Evolutionary conservation across 1,140 invertebrate genomes (phyloP).

Genomic region (Acromyrmex echinatior): DNA sequence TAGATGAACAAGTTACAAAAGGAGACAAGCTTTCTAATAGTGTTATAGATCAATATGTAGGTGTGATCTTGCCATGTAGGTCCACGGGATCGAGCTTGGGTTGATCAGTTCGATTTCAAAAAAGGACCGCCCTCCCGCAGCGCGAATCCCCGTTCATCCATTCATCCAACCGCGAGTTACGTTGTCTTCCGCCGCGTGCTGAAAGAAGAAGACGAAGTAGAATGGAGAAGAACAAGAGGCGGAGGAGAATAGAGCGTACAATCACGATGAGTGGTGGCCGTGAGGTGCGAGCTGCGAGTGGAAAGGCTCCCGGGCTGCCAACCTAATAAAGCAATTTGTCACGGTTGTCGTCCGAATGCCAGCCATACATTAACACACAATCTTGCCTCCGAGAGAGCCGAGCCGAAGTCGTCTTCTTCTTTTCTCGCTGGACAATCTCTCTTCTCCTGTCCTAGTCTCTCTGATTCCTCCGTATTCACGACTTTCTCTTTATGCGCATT

Average conservation of each 20-base stretch:
- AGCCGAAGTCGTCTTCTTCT: conserved; percentile 59
- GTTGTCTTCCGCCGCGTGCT: conserved; percentile 69
- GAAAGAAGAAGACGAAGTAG: conserved; percentile 71
- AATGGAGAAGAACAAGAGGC: conserved; percentile 71
- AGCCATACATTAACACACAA: conserved; percentile 86
- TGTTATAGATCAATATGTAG: conserved; percentile 1
- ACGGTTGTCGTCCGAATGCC: conserved; percentile 86
- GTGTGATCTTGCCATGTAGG: conserved; percentile 11
- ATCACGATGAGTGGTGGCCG: conserved; percentile 79
- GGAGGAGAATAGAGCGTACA: conserved; percentile 78
- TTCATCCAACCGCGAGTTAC: conserved; percentile 75
- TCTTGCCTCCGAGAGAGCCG: conserved; percentile 79
- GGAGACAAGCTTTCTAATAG: not conserved
- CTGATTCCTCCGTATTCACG: conserved; percentile 35
- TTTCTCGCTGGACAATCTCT: conserved; percentile 55
- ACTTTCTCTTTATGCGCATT: conserved; percentile 40
- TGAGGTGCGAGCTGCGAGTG: conserved; percentile 79
- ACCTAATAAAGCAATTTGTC: conserved; percentile 87
- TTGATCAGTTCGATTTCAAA: conserved; percentile 76
- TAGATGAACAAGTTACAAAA: not conserved
- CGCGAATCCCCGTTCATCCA: conserved; percentile 70
- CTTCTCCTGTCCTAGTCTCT: conserved; percentile 62
- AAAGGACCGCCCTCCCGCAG: conserved; percentile 72
- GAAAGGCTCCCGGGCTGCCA: conserved; percentile 85
- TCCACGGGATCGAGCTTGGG: conserved; percentile 21